Evolutionary conservation across 23 tunicate species (phyloP).

Genomic region (Trididemnum miniatum): DNA sequence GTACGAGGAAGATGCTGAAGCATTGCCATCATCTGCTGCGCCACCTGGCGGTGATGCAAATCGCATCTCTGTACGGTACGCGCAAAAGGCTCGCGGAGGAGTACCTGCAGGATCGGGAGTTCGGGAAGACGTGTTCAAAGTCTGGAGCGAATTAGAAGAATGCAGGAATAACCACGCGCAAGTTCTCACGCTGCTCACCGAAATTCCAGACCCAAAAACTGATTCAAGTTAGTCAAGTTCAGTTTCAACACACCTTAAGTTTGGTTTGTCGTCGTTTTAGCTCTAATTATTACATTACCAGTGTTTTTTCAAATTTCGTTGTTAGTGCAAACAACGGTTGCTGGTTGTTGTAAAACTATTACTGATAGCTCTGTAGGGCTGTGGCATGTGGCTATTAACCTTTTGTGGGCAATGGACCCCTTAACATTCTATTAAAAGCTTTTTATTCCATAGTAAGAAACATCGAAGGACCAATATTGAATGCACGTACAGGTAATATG

Average conservation of each 20-base stretch:
- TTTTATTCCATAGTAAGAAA: no score
- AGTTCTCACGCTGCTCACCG: slow-evolving; percentile 52
- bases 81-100: slow-evolving; percentile 81
- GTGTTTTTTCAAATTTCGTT: no score
- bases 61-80: slow-evolving; percentile 51
- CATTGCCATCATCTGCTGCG: slow-evolving; percentile 59
- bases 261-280: neutral
- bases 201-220: slow-evolving; percentile 54
- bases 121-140: slow-evolving; percentile 78
- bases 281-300: no score
- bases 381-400: no score
- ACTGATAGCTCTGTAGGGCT: no score
- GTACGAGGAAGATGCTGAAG: slow-evolving; percentile 84
- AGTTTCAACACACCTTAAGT: neutral
- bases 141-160: slow-evolving; percentile 83
- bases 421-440: no score
- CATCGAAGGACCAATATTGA: no score
- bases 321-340: no score
- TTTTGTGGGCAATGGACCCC: no score
- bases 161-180: slow-evolving; percentile 82
- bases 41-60: slow-evolving; percentile 72
- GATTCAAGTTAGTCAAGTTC: slow-evolving; percentile 32
- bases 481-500: no score
- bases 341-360: no score
- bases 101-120: slow-evolving; percentile 87